Conservation (phyloP, 2,888 invertebrate species). For the Stramonita haemastoma region DNA sequence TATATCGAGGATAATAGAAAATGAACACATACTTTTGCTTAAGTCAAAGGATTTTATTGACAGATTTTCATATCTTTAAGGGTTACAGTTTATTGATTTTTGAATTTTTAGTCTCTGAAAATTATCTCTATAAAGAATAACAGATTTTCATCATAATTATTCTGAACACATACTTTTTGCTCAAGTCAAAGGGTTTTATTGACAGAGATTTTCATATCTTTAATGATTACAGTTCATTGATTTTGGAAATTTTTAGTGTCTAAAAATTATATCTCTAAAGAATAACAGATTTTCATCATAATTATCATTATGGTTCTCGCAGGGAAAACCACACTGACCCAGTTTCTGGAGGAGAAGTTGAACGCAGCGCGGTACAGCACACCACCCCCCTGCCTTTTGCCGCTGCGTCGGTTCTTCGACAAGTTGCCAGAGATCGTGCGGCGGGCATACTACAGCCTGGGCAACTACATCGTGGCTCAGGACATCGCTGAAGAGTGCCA, state of each 20-base stretch:
- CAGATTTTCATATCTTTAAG: not conserved
- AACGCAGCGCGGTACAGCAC: conserved; percentile 55
- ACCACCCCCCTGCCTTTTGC: conserved; percentile 55
- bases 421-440: conserved; percentile 59
- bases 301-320: no score
- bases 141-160: not conserved
- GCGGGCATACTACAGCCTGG: conserved; percentile 62
- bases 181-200: no score
- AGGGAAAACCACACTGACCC: conserved; percentile 66
- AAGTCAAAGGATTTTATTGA: no score
- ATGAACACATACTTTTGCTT: no score
- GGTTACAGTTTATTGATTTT: not conserved
- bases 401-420: conserved; percentile 58
- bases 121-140: not conserved
- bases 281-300: not conserved
- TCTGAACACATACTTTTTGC: no score
- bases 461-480: conserved; percentile 63
- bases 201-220: not conserved
- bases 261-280: not conserved
- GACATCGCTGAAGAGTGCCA: conserved; percentile 58
- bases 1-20: no score
- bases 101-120: not conserved
- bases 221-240: not conserved
- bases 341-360: conserved; percentile 55
- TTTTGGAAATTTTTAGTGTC: not conserved